These are phyloP conservation scores for Emydoidea blandingii DNA, from an alignment of 2,797 vertebrate genomes.

Conservation along the genomic window DNA sequence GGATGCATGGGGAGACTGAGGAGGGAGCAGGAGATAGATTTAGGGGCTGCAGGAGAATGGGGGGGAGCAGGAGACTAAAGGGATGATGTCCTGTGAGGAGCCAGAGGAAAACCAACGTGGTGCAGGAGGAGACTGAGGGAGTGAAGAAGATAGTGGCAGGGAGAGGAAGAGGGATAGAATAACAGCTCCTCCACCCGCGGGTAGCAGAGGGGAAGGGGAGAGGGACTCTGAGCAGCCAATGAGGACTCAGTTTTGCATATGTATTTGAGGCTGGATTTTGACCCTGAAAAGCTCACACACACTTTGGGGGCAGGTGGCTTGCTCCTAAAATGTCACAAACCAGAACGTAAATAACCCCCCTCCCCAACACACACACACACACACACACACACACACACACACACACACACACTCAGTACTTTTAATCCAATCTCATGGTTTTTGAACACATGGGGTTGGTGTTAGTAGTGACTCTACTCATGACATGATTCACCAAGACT, in stretches of 20 bases:
- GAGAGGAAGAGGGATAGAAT: neutral
- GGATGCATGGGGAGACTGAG: neutral
- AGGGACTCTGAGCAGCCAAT: neutral
- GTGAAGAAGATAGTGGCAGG: neutral
- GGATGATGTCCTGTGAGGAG: neutral
- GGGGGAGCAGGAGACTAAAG: neutral
- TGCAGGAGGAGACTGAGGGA: neutral
- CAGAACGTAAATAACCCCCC: neutral
- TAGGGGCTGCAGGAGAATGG: neutral
- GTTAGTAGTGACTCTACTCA: neutral
- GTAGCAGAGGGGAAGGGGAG: neutral
- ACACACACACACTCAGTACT: neutral
- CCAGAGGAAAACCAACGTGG: neutral
- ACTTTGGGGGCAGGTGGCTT: neutral
- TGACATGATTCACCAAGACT: neutral
- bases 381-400: accelerated
- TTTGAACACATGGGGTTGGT: neutral
- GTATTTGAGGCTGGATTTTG: constrained; percentile 1
- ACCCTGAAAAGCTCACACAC: neutral
- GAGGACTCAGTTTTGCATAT: neutral
- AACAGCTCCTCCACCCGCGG: neutral
- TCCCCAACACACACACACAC: neutral
- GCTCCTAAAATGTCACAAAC: neutral
- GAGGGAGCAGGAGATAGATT: neutral
- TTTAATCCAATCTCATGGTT: neutral